phyloP scores from a whole-genome alignment of 1,140 invertebrate species.

The Sinella curviseta region DNA sequence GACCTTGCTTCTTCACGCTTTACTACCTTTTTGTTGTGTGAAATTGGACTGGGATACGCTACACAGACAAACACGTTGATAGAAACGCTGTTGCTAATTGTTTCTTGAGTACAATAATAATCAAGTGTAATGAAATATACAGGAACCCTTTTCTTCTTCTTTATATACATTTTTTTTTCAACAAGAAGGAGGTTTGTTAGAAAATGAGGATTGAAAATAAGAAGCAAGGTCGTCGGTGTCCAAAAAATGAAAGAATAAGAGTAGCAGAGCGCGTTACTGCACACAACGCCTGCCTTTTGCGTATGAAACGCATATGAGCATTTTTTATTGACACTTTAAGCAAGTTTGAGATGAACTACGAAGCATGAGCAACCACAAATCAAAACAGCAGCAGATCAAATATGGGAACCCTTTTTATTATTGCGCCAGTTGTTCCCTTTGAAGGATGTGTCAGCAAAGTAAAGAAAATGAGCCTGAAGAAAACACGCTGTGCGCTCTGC shows the following conservation, averaged over 20 bases:
- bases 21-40: not conserved
- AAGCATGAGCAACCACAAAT: not conserved
- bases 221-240: slow-evolving; percentile 4
- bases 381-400: not conserved
- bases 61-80: not conserved
- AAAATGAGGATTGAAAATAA: not conserved
- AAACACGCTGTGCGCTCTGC: not conserved
- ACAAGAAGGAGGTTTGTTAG: not conserved
- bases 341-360: no score
- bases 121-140: no score
- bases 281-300: not conserved
- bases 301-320: no score
- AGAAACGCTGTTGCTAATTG: not conserved
- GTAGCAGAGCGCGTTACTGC: not conserved
- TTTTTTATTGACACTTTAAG: slow-evolving; percentile 18
- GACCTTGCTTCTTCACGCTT: not conserved
- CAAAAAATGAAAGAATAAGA: no score
- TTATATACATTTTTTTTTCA: not conserved
- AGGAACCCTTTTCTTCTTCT: not conserved
- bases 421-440: not conserved
- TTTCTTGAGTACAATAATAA: no score
- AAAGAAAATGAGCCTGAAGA: not conserved
- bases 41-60: not conserved
- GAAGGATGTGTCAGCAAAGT: not conserved
- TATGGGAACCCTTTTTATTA: not conserved